Evolutionary conservation across 1,140 invertebrate species (phyloP), one percentile per base, ranked within the genome.

Genomic region (Whitmania pigra): DNA sequence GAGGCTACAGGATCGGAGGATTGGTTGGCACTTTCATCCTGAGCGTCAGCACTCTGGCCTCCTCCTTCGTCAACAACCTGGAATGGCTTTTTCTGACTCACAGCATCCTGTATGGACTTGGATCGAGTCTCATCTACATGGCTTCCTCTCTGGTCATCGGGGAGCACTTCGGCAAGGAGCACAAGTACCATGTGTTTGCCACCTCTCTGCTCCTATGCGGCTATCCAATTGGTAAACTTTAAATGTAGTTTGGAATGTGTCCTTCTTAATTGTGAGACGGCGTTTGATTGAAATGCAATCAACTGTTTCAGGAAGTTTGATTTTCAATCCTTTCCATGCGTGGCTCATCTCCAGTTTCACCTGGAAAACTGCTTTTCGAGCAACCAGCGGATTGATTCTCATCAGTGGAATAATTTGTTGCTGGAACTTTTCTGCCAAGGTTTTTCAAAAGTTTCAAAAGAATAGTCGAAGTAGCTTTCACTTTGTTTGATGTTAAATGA

Each of bases 81-180:
- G 74, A 75, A 27, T 76, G 74, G 75, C 63, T 76, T 4, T 76
- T 76, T 69, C 49, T 75, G 29, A 76, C 76, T 17, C 74, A 76
- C 74, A 76, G 74, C 63, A 25, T 76, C 17, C 68, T 76, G 31
- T 76, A 76, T 67, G 76, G 76, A 43, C 36, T 77, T 18, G 76
- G 76, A 43, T 76, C 76, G 3, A 74, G 75, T 36, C 67, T 77
- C 53, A 72, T 74, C 66, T 74, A 74, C 66, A 75, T 74, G 71
- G 71, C 75, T 11, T 71, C 74, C 20, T 76, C 76, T 4, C 72
- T 77, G 6, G 67, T 77, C 63, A 76, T 76, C 66, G 76, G 76
- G 6, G 76, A 77, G 53, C 76, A 77, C 63, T 77, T 76, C 57
- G 74, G 76, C 74, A 76, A 74, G 63, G 67, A 76, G 20, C 76